Conservation (phyloP, 2,888 invertebrate species). For the Drosophila falleni region DNA sequence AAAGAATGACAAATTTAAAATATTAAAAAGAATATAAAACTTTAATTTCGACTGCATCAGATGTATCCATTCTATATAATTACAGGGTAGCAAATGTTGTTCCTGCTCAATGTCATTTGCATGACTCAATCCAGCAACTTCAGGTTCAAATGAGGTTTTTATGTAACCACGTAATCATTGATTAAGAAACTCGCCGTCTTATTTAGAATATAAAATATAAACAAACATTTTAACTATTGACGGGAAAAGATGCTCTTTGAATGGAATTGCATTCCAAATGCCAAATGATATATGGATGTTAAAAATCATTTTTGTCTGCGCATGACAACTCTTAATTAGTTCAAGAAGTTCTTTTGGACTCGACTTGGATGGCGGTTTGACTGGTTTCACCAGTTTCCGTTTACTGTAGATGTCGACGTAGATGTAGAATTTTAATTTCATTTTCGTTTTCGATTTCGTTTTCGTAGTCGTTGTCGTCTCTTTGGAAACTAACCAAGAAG, state of each 20-base stretch:
- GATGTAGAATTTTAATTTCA: constrained; percentile 32
- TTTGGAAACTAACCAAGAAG: constrained; percentile 46
- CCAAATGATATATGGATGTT: constrained; percentile 19
- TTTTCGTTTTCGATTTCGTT: constrained; percentile 50
- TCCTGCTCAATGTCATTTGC: constrained; percentile 55
- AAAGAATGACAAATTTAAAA: not conserved
- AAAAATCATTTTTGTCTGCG: constrained; percentile 37
- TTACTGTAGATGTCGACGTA: constrained; percentile 22
- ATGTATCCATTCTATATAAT: not conserved
- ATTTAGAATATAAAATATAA: constrained; percentile 24
- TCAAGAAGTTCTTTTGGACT: constrained; percentile 65
- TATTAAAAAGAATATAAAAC: not conserved
- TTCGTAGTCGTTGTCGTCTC: constrained; percentile 42
- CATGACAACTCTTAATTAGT: constrained; percentile 47
- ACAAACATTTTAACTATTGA: constrained; percentile 8
- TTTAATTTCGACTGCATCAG: not conserved
- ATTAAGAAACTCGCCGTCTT: constrained; percentile 19
- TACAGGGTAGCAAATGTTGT: constrained; percentile 15
- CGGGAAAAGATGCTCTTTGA: not conserved
- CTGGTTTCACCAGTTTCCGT: constrained; percentile 75
- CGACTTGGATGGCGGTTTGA: constrained; percentile 54
- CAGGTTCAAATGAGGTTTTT: constrained; percentile 65
- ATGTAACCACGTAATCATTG: constrained; percentile 70
- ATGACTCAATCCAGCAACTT: constrained; percentile 66
- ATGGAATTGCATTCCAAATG: constrained; percentile 49